phyloP scores from a whole-genome alignment of 2,113 vertebrate genomes.

The Clarias macrocephalus region DNA sequence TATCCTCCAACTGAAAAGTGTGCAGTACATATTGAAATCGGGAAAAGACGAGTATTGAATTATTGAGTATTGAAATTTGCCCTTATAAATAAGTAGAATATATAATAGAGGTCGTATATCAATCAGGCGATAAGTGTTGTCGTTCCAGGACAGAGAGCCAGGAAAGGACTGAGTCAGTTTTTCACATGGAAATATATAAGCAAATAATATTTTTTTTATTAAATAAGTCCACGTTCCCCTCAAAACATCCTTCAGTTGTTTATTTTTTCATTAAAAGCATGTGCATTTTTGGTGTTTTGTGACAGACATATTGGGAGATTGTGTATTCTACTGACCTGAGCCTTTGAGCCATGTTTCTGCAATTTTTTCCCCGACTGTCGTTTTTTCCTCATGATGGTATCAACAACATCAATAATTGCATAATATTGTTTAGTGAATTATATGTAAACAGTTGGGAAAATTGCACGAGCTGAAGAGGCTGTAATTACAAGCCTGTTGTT shows the following conservation, averaged over 20 bases:
- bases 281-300: not conserved
- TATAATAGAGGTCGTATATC: not conserved
- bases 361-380: not conserved
- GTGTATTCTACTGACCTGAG: too few relatives aligned
- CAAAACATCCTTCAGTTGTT: not conserved
- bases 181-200: not conserved
- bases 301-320: not conserved
- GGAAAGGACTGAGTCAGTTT: not conserved
- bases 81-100: not conserved
- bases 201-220: not conserved
- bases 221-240: not conserved
- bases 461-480: not conserved
- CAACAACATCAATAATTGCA: not conserved
- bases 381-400: not conserved
- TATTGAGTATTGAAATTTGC: too few relatives aligned
- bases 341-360: not conserved
- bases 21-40: not conserved
- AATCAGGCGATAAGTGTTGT: not conserved
- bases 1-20: not conserved
- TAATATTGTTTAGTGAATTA: not conserved
- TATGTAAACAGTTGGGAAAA: not conserved
- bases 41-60: not conserved
- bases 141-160: not conserved
- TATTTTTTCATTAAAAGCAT: not conserved
- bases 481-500: not conserved